phyloP scores from a whole-genome alignment of 2,888 invertebrate species.

The Hydrotaea diabolus region DNA sequence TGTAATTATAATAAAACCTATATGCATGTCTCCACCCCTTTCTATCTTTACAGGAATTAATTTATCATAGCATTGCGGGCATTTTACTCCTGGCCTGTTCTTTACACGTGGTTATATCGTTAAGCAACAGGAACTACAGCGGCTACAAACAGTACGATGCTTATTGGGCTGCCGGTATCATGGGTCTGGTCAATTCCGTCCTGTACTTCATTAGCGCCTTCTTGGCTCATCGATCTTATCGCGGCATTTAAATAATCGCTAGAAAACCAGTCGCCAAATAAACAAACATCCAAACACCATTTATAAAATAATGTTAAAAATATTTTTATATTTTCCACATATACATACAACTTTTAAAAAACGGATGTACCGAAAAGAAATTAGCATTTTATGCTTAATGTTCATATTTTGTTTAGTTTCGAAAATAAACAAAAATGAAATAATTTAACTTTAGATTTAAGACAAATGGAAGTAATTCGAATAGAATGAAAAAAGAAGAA shows the following conservation, averaged over 20 bases:
- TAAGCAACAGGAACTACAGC: constrained; percentile 83
- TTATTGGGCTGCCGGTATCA: constrained; percentile 86
- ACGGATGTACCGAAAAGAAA: neutral
- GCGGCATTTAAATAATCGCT: constrained; percentile 83
- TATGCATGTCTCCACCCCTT: neutral
- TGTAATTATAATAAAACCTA: no score
- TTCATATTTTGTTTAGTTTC: constrained; percentile 12
- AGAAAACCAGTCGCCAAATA: neutral
- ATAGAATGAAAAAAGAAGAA: neutral
- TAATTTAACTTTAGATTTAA: neutral
- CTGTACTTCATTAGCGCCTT: constrained; percentile 90
- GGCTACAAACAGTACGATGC: constrained; percentile 83
- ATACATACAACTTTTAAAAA: neutral
- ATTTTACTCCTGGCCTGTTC: constrained; percentile 88
- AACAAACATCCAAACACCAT: constrained; percentile 3
- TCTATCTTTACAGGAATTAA: constrained; percentile 85
- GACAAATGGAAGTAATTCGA: neutral
- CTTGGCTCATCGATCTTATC: constrained; percentile 89
- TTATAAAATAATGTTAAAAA: neutral
- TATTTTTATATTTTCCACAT: neutral
- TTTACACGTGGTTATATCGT: constrained; percentile 85
- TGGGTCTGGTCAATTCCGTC: constrained; percentile 87
- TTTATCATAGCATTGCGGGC: constrained; percentile 90
- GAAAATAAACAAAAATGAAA: neutral
- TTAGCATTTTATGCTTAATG: constrained; percentile 9